Percentiles rank a stretch among this genome's conserved stretches.
Conservation (phyloP, 2,888 invertebrate genomes). For the Punctoribates punctum region DNA sequence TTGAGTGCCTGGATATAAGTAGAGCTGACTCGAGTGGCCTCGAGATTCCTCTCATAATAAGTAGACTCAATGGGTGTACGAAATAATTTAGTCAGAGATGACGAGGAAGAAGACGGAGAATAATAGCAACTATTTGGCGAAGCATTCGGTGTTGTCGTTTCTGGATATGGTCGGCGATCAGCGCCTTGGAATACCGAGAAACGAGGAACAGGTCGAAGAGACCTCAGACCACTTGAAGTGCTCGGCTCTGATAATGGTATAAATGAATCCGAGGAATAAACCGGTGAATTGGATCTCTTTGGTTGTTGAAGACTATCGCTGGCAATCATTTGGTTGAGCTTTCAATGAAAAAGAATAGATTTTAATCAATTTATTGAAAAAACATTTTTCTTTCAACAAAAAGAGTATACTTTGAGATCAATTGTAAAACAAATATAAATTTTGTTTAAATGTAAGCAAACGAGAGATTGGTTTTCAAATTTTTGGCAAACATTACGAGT, state of each 20-base stretch:
- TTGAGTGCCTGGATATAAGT: neutral
- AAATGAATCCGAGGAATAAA: neutral
- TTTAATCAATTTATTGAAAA: too few relatives aligned
- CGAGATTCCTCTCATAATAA: neutral
- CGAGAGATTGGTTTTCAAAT: neutral
- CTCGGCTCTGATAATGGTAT: slow-evolving; percentile 10
- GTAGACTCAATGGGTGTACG: neutral
- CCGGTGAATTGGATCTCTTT: neutral
- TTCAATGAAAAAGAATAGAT: too few relatives aligned
- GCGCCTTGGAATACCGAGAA: too few relatives aligned
- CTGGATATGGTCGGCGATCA: too few relatives aligned
- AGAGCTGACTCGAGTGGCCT: too few relatives aligned
- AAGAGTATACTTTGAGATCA: too few relatives aligned
- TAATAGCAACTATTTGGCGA: too few relatives aligned
- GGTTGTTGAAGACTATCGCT: neutral
- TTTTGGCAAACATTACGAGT: neutral
- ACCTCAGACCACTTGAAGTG: neutral
- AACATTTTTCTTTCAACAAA: too few relatives aligned
- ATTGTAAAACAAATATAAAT: neutral
- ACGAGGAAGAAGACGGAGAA: too few relatives aligned
- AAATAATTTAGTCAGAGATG: neutral
- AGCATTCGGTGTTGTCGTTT: too few relatives aligned
- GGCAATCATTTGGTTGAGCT: neutral
- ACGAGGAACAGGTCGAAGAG: too few relatives aligned
- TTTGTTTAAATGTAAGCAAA: neutral